Evolutionary conservation across 2,888 invertebrate genomes (phyloP), one percentile per base, ranked within the genome.

Genomic region (Euzophera pinguis): DNA sequence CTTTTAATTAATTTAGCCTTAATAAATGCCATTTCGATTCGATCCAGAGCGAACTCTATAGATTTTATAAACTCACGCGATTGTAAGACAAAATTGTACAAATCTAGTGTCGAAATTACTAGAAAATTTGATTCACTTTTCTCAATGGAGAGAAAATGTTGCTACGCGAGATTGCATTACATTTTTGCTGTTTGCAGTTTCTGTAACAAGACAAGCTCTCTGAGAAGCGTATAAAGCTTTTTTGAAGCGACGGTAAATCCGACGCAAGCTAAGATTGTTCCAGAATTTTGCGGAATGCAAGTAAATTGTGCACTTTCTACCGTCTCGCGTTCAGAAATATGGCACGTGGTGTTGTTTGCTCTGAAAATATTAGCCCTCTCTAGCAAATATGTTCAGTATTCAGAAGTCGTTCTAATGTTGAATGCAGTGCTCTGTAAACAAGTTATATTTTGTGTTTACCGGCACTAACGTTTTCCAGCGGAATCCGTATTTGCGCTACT

Each of bases 171-270:
- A 68, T 60, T 59, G 51, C 62, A 53, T 62, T 60, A 65, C 56
- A 63, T 67, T 68, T 66, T 61, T 58, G 58, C 60, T 52, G 56
- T 66, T 63, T 60, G 59, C 65, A 63, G 63, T 65, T 62, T 59
- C 60, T 60, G 59, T 73, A 67, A 67, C 66, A 63, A 70, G 71
- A 68, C 71, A 66, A 71, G 62, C 62, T 64, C 61, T 57, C 62
- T 56, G 53, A 52, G 58, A 61, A 66, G 59, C 55, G 57, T 54
- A 57, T 58, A 62, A 58, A 59, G 52, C 43, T 51, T 56, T 56
- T 57, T 57, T 60, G 54, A 61, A 54, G 54, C 53, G 55, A 50
- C 50, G 50, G 54, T 63, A 70, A 66, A 67, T 67, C 63, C 64
- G 60, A 62, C 61, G 61, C 51, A 56, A 60, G 61, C 57, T 57